Base-by-base conservation (phyloP, 2,797 vertebrate species). In the Eulemur mongoz region DNA sequence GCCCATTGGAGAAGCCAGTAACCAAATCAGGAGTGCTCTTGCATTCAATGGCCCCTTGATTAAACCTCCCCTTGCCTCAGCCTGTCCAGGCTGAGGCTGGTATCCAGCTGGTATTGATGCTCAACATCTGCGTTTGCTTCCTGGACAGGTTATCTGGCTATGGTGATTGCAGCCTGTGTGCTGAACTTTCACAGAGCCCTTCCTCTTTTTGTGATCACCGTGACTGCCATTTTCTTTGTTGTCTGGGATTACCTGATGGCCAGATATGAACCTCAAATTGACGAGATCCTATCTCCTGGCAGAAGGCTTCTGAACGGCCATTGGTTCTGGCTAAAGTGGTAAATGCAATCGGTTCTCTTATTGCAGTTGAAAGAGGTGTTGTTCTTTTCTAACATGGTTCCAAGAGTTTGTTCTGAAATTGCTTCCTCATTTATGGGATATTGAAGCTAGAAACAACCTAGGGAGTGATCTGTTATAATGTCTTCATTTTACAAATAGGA, bases 321-420 rank as follows among this genome's bases (percentile, higher is more conserved):
- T 8, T 99, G 98, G 98, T 98, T 98, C 97, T 99, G 99, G 99
- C 95, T 99, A 57, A 99, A 98, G 98, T 99, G 99, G 99, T 99
- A 98, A 99, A 63, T 98, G 93, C 30, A 13, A 32, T 67, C 80
- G 20, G 32, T 40, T 96, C 89, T 90, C 78, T 83, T 73, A 67
- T 6, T 89, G 75, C 65, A 50, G 4, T 27, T 54, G 45, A 75
- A n/a, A 82, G 50, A 7, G 32, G 38, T 57, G 22, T 80, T 76
- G 52, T 50, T 89, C 69, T 79, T 82, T 88, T 35, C 48, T 63
- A 88, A 59, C 30, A 89, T 27, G 23, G 27, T 88, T 80, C 38
- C 73, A 82, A 94, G 94, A 38, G 40, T 22, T 9, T n/a, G 4
- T 65, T 94, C 78, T 93, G 45, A 96, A 92, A 72, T 69, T 38